phyloP scores from a whole-genome alignment of 2,113 vertebrate genomes.

The Delphinus delphis region DNA sequence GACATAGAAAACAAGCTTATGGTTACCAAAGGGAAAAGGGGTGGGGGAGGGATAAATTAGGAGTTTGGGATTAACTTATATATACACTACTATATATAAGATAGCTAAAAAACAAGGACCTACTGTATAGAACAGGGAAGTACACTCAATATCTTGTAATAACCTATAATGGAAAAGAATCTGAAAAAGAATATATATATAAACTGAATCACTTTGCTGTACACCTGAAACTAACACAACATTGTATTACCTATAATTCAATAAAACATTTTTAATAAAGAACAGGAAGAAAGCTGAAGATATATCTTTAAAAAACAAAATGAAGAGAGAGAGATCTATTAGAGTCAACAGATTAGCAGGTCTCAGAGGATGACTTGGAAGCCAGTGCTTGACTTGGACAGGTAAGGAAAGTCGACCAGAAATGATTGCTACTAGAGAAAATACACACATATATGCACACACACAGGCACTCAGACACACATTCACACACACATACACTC shows the following conservation, averaged over 20 bases:
- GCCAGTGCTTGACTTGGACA: too few species aligned
- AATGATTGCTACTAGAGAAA: not conserved
- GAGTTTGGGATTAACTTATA: not conserved
- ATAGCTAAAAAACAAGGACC: not conserved
- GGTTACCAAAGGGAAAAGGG: not conserved
- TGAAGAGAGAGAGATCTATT: not conserved
- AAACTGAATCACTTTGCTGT: not conserved
- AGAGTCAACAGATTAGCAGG: too few species aligned
- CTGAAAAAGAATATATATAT: not conserved
- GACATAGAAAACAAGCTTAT: not conserved
- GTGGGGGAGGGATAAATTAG: not conserved
- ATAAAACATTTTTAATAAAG: not conserved
- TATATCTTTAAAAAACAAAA: not conserved
- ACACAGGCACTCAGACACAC: not conserved
- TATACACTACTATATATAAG: not conserved
- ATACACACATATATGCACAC: not conserved
- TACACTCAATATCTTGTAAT: not conserved
- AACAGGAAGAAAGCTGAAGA: not conserved
- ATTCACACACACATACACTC: not conserved
- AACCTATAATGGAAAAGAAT: not conserved
- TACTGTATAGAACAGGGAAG: not conserved
- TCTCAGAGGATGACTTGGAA: not conserved
- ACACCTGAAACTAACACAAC: not conserved
- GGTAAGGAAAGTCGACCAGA: not conserved
- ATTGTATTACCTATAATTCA: not conserved